Percentiles rank a stretch among this genome's conserved stretches.
Conservation (phyloP, 2,113 vertebrate genomes). For the Nothoprocta pentlandii region DNA sequence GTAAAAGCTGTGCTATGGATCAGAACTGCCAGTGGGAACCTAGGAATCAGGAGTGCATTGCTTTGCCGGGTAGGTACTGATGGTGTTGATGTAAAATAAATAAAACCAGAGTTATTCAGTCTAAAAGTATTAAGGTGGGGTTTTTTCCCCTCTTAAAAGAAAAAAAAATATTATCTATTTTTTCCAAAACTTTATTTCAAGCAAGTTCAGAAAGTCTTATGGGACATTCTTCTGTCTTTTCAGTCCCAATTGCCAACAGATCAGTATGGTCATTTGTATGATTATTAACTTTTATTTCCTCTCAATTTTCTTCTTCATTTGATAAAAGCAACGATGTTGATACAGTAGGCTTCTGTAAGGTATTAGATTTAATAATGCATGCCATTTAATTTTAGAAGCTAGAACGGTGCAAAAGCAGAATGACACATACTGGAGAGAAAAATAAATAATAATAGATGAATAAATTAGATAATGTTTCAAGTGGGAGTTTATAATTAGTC, state of each 20-base stretch:
- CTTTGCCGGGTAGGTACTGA: slow-evolving; percentile 85
- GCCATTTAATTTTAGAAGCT: slow-evolving; percentile 51
- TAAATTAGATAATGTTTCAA: background rate
- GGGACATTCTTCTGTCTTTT: slow-evolving; percentile 28
- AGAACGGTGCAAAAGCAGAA: background rate
- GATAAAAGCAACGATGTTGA: slow-evolving; percentile 38
- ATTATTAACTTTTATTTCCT: slow-evolving; percentile 38
- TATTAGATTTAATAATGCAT: slow-evolving; percentile 61
- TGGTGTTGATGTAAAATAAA: background rate
- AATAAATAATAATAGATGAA: background rate
- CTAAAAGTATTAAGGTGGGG: background rate
- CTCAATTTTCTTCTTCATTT: slow-evolving; percentile 5
- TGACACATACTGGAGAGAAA: slow-evolving; percentile 21
- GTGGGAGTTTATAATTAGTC: background rate
- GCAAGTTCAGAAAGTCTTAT: background rate
- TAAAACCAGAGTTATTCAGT: background rate
- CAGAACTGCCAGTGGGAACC: slow-evolving; percentile 98
- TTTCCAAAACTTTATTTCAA: background rate
- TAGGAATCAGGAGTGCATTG: slow-evolving; percentile 94
- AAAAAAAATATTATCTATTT: background rate
- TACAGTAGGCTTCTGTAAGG: slow-evolving; percentile 26
- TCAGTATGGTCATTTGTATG: background rate
- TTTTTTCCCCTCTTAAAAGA: background rate
- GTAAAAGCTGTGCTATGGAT: slow-evolving; percentile 95
- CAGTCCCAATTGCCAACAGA: slow-evolving; percentile 3